Percentiles rank a stretch among this genome's conserved stretches.
Conservation (phyloP, 2,113 vertebrate species). For the Perca schrenkii region DNA sequence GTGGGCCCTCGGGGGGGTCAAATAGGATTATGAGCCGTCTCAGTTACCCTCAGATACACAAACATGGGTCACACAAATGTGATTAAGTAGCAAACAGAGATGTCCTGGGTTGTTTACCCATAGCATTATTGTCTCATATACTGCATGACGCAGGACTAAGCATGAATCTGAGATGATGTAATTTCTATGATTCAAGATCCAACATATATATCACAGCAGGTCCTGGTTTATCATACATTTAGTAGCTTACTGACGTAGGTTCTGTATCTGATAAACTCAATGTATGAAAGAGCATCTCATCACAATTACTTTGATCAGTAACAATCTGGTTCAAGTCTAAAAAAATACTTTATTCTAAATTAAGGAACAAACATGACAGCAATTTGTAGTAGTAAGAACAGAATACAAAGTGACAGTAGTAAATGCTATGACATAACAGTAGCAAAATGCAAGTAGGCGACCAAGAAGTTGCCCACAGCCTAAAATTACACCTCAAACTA, state of each 20-base stretch:
- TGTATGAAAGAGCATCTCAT: not conserved
- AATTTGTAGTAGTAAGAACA: not conserved
- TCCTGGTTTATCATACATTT: conserved; percentile 10
- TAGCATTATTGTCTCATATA: not conserved
- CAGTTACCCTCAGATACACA: conserved; percentile 52
- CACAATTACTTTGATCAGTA: conserved; percentile 3
- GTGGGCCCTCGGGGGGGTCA: conserved; percentile 39
- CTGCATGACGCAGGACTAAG: conserved; percentile 21
- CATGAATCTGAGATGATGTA: conserved; percentile 19
- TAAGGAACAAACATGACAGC: not conserved
- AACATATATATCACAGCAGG: conserved; percentile 23
- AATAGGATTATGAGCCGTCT: conserved; percentile 5
- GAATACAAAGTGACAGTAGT: not conserved
- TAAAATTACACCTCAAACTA: not conserved
- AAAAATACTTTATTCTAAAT: not conserved
- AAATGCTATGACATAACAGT: not conserved
- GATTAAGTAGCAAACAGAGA: conserved; percentile 31
- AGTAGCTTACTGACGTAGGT: not conserved
- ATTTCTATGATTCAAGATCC: conserved; percentile 17
- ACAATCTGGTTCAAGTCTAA: not conserved
- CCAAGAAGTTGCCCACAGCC: not conserved
- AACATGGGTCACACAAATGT: conserved; percentile 43
- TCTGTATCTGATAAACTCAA: not conserved
- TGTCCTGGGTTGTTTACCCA: conserved; percentile 29
- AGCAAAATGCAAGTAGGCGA: not conserved